A percentile compares a stretch with the other conserved stretches of the same genome.
Conservation (phyloP, 2,113 vertebrate genomes). For the Carassius gibelio region DNA sequence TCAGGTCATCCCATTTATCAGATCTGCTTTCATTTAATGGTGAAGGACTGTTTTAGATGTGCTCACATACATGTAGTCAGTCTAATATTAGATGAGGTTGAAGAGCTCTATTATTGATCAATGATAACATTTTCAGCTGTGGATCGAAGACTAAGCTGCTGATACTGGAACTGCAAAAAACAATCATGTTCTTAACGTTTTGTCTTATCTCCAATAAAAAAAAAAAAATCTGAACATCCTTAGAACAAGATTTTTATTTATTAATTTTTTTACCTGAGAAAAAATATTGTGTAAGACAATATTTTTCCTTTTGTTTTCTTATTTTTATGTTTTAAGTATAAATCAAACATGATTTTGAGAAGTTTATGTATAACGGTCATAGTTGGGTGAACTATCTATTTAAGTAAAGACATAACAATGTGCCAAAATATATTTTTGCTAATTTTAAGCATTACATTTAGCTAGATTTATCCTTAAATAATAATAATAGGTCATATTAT, state of each 20-base stretch:
- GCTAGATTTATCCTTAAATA: not conserved
- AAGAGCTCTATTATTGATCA: constrained; percentile 1
- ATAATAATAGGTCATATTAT: not conserved
- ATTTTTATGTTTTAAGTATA: not conserved
- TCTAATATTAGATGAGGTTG: constrained; percentile 7
- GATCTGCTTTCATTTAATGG: not conserved
- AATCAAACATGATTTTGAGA: not conserved
- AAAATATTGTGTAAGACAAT: not conserved
- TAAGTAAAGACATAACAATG: not conserved
- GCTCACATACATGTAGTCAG: not conserved
- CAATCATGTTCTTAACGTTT: not conserved
- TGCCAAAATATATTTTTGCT: not conserved
- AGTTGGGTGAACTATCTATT: no score
- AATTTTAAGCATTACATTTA: not conserved
- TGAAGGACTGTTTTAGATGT: constrained; percentile 31
- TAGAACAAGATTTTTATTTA: not conserved
- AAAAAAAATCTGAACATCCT: not conserved
- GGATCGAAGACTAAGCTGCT: not conserved
- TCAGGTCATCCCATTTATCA: not conserved
- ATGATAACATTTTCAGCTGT: not conserved
- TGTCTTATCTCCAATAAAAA: not conserved
- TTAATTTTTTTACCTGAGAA: not conserved
- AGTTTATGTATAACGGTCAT: not conserved
- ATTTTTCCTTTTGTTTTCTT: not conserved
- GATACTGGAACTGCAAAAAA: not conserved